Conservation (phyloP, 2,888 invertebrate species). For the Tiliacea aurago region DNA sequence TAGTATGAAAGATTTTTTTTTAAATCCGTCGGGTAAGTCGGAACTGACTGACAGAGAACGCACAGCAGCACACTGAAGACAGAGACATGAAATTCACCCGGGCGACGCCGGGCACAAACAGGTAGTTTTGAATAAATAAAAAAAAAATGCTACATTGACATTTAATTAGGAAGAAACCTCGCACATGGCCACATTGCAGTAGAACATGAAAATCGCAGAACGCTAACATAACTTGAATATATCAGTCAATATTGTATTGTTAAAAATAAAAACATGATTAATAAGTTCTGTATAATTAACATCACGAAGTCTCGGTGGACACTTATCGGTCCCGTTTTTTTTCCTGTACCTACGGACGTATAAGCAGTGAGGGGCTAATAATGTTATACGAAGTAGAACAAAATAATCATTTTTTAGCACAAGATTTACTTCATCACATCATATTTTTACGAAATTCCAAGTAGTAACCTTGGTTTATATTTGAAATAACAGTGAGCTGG, state of each 20-base stretch:
- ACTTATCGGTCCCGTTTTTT: slow-evolving; percentile 21
- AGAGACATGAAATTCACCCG: not conserved
- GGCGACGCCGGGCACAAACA: not conserved
- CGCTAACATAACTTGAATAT: slow-evolving; percentile 33
- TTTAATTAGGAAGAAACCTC: slow-evolving; percentile 19
- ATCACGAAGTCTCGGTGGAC: slow-evolving; percentile 13
- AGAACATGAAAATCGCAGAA: slow-evolving; percentile 30
- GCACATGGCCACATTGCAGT: slow-evolving; percentile 27
- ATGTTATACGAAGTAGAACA: slow-evolving; percentile 9
- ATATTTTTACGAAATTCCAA: slow-evolving; percentile 5
- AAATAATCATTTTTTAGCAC: slow-evolving; percentile 1
- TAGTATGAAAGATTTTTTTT: not conserved
- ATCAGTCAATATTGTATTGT: not conserved
- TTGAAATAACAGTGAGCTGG: not conserved
- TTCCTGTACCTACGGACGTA: slow-evolving; percentile 28
- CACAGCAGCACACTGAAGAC: not conserved
- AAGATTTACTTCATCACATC: not conserved
- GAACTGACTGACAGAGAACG: not conserved
- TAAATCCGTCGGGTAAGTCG: not conserved
- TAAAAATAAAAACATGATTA: slow-evolving; percentile 12
- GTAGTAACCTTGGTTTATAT: not conserved
- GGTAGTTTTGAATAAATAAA: not conserved
- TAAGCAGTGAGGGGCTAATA: slow-evolving; percentile 3
- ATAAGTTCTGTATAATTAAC: slow-evolving; percentile 9
- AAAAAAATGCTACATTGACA: not conserved